phyloP scores from a whole-genome alignment of 2,113 vertebrate species.

The Erinaceus europaeus region DNA sequence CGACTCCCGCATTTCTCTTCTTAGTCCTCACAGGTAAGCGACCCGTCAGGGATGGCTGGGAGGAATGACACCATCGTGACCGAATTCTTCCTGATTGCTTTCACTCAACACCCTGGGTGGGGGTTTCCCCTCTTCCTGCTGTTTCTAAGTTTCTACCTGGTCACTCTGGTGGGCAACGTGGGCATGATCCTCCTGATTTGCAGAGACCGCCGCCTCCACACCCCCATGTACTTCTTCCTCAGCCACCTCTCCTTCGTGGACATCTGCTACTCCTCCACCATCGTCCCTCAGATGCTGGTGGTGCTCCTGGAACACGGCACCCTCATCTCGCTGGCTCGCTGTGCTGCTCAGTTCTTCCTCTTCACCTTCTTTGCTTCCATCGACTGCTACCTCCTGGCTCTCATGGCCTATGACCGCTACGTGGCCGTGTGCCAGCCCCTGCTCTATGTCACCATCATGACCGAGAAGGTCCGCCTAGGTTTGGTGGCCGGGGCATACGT shows the following conservation, averaged over 20 bases:
- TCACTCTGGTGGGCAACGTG: constrained; percentile 58
- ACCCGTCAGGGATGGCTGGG: background rate
- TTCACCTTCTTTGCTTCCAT: constrained; percentile 58
- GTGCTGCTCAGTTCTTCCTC: constrained; percentile 56
- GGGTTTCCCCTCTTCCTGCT: constrained; percentile 42
- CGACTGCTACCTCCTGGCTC: constrained; percentile 64
- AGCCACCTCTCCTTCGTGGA: constrained; percentile 60
- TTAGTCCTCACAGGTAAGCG: fast-evolving
- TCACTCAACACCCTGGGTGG: constrained; percentile 1
- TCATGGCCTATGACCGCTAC: constrained; percentile 66
- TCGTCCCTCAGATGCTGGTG: constrained; percentile 39
- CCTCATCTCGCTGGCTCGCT: constrained; percentile 15
- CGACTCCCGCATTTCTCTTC: no score
- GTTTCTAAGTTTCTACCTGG: constrained; percentile 56
- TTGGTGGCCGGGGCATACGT: background rate
- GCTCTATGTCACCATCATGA: constrained; percentile 32
- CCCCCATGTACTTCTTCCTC: constrained; percentile 72
- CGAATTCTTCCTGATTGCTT: constrained; percentile 25
- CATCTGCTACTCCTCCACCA: constrained; percentile 37
- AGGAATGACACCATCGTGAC: background rate
- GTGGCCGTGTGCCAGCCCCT: constrained; percentile 52
- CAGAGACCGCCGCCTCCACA: constrained; percentile 43
- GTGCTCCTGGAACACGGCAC: background rate
- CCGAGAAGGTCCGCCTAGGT: background rate
- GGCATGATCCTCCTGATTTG: constrained; percentile 46